Percentiles rank a stretch among this genome's conserved stretches.
phyloP scores from a whole-genome alignment of 2,888 invertebrate species.

The Eilema depressum region DNA sequence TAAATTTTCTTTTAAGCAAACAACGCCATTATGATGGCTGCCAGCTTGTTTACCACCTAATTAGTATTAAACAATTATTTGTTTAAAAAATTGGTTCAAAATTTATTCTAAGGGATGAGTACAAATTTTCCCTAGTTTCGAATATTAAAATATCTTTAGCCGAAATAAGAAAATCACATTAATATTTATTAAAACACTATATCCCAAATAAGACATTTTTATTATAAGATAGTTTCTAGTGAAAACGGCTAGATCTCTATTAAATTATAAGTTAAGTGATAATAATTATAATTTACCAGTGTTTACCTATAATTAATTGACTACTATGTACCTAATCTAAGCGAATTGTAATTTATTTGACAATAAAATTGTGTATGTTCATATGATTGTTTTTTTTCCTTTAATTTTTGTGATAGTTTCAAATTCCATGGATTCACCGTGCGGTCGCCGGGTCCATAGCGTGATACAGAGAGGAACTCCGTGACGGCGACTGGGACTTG shows the following conservation, averaged over 20 bases:
- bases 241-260: conserved; percentile 39
- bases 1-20: background rate
- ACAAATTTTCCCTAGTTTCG: background rate
- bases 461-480: too few species aligned
- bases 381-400: background rate
- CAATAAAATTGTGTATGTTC: conserved; percentile 32
- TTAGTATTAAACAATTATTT: background rate
- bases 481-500: too few species aligned
- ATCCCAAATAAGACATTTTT: background rate
- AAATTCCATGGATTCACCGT: too few species aligned
- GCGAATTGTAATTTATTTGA: conserved; percentile 39
- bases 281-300: conserved; percentile 20
- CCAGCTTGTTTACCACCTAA: background rate
- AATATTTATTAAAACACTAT: background rate
- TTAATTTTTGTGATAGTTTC: too few species aligned
- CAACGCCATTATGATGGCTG: background rate
- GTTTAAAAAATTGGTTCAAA: background rate
- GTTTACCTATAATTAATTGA: conserved; percentile 18
- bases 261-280: conserved; percentile 35
- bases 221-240: conserved; percentile 12
- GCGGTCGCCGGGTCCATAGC: too few species aligned
- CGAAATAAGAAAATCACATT: background rate
- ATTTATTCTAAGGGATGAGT: background rate
- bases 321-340: conserved; percentile 4
- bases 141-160: background rate